Evolutionary conservation across 2,113 vertebrate species (phyloP), one percentile per base, ranked within the genome.

Genomic region (Scartelaos histophorus): DNA sequence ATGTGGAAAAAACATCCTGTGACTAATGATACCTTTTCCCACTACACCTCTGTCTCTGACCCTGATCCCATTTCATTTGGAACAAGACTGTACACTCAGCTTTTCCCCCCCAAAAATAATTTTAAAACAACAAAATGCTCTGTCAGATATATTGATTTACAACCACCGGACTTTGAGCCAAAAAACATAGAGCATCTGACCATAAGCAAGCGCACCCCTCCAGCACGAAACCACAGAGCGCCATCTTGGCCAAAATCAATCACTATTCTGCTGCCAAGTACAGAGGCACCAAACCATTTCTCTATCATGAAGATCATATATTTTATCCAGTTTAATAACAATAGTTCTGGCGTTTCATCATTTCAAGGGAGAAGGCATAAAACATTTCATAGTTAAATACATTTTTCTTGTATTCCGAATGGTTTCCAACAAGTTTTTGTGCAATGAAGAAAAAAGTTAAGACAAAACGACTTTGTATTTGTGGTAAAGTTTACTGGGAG

Each of bases 81-180:
- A 64, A 71, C 22, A 13, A 2, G 53, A 67, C 5, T 69, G 53
- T 62, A 66, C 51, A 7, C 53, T 78, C 71, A 70, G 66, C 74
- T 61, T 24, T 46, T 74, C 22, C 35, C 24, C 1, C 19, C 24
- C 66, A 68, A 43, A 46, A 5, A 51, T 24, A 7, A 54, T 58
- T 34, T n/a, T 12, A 75, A 79, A 73, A 69, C 22, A 58, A 82
- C 69, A 61, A 78, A 78, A 65, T 73, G 24, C 71, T 7, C 51
- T 53, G 12, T 64, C 13, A 3, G 51, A 13, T 70, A 69, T 60
- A 76, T 67, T 54, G 24, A 82, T 79, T 56, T 74, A 24, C 71
- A 70, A 70, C 75, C 67, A 69, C 72, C 5, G 10, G 49, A n/a
- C 47, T 38, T 66, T 34, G 53, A 19, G 34, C 29, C 34, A 43